Percentiles rank a stretch among this genome's conserved stretches.
Conservation (phyloP, 2,797 vertebrate species). For the Gymnocypris eckloni region DNA sequence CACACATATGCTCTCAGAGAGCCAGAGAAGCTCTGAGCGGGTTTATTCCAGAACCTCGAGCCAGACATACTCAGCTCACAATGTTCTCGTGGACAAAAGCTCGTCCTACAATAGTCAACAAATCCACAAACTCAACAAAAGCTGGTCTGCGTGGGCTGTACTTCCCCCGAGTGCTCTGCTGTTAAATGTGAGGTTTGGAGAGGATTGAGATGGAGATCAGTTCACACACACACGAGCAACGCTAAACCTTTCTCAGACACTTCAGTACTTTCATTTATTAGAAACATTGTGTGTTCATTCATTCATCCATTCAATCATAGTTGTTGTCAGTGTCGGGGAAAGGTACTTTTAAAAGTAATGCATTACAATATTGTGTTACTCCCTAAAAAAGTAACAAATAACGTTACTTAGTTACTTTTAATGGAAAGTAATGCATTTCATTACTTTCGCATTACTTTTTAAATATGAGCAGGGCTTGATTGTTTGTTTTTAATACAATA, state of each 20-base stretch:
- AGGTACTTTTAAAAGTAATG: too few relatives aligned
- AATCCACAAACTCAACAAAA: constrained; percentile 33
- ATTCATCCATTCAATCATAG: too few relatives aligned
- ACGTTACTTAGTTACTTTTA: too few relatives aligned
- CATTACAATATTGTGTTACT: too few relatives aligned
- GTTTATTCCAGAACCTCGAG: constrained; percentile 22
- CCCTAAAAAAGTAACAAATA: too few relatives aligned
- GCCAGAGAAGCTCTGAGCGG: neutral
- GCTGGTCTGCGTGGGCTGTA: constrained; percentile 36
- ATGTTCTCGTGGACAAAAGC: constrained; percentile 32
- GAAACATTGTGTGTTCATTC: too few relatives aligned
- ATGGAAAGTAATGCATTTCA: too few relatives aligned
- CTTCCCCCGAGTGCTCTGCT: constrained; percentile 37
- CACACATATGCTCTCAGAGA: constrained; percentile 6
- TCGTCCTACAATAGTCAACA: constrained; percentile 47
- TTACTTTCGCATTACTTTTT: too few relatives aligned
- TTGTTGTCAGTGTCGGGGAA: too few relatives aligned
- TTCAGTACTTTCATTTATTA: neutral
- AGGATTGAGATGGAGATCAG: constrained; percentile 27
- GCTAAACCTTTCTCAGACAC: neutral
- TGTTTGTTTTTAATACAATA: too few relatives aligned
- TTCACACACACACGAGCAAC: neutral
- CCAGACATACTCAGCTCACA: constrained; percentile 25
- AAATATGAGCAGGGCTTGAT: too few relatives aligned
- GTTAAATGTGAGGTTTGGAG: constrained; percentile 34